Conservation (phyloP, 1,140 invertebrate genomes). For the Drosophila willistoni region DNA sequence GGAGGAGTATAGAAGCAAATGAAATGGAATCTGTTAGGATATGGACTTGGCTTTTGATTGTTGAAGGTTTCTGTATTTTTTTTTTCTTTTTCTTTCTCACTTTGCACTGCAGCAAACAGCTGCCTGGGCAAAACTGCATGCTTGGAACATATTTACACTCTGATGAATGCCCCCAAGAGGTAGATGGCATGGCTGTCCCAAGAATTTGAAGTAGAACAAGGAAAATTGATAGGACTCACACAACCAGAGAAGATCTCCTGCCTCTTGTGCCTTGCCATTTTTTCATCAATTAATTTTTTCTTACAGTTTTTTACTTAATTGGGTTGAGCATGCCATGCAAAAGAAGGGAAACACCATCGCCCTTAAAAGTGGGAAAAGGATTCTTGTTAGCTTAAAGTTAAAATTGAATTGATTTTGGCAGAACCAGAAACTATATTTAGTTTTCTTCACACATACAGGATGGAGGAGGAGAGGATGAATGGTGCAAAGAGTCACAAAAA, state of each 20-base stretch:
- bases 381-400: constrained; percentile 5
- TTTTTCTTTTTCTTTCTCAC: background rate
- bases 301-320: background rate
- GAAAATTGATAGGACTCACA: constrained; percentile 2
- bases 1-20: constrained; percentile 36
- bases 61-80: background rate
- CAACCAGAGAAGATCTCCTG: background rate
- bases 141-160: constrained; percentile 62
- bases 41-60: constrained; percentile 20
- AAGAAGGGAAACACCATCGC: background rate
- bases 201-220: background rate
- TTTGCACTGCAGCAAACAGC: constrained; percentile 20
- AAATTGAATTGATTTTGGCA: constrained; percentile 8
- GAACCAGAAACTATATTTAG: constrained; percentile 8
- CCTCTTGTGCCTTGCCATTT: background rate
- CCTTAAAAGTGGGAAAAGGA: constrained; percentile 15
- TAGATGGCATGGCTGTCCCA: background rate
- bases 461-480: background rate
- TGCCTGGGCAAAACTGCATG: constrained; percentile 23
- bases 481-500: background rate
- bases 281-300: constrained; percentile 8
- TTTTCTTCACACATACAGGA: background rate
- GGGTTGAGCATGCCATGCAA: constrained; percentile 7
- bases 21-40: constrained; percentile 60
- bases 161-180: constrained; percentile 42